A percentile compares a stretch with the other conserved stretches of the same genome.
These are phyloP conservation scores for Cardiocondyla obscurior DNA, from an alignment of 1,140 invertebrate genomes.

Conservation along the genomic window DNA sequence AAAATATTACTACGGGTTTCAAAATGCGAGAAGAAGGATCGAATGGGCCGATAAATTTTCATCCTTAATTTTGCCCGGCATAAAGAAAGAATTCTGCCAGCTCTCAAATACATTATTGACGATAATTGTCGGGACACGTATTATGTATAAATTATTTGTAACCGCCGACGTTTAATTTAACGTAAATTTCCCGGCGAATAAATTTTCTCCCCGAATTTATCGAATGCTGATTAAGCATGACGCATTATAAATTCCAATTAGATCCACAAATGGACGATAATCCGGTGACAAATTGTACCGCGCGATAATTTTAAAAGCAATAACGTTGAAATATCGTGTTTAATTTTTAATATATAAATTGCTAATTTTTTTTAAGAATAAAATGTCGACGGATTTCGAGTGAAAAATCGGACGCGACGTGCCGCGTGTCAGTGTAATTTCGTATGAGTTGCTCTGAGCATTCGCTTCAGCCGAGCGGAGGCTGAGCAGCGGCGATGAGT, in stretches of 20 bases:
- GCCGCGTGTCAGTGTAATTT: neutral
- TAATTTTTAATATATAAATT: neutral
- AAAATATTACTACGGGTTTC: slow-evolving; percentile 26
- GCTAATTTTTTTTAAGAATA: neutral
- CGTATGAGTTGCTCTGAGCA: neutral
- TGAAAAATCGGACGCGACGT: neutral
- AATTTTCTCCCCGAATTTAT: neutral
- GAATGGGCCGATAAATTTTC: slow-evolving; percentile 38
- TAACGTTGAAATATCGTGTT: neutral
- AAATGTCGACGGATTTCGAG: neutral
- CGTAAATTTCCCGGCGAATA: neutral
- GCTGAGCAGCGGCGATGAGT: slow-evolving; percentile 24
- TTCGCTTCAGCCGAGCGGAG: neutral
- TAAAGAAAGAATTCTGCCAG: neutral
- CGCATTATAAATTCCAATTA: neutral
- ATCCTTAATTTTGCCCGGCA: neutral
- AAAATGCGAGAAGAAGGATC: too few relatives aligned
- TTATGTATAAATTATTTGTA: neutral
- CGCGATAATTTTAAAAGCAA: neutral
- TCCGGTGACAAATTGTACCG: too few relatives aligned
- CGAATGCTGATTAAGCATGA: neutral
- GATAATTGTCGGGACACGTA: slow-evolving; percentile 28
- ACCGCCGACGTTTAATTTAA: neutral
- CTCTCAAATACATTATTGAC: neutral
- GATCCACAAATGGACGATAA: neutral